A percentile compares a stretch with the other conserved stretches of the same genome.
phyloP scores from a whole-genome alignment of 1,140 invertebrate species.

The Drosophila rhopaloa region DNA sequence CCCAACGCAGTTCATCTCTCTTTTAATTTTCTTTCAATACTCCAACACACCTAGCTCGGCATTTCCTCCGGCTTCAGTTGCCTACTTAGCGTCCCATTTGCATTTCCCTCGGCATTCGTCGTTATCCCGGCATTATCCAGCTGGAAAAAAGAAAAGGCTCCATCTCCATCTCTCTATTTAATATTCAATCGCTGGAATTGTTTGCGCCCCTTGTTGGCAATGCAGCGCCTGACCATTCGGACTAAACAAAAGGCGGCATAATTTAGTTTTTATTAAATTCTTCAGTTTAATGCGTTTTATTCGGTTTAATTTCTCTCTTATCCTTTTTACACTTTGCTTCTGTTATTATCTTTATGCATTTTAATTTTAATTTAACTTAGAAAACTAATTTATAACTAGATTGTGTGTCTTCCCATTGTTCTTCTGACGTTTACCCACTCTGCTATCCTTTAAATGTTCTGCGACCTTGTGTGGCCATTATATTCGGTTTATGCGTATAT shows the following conservation, averaged over 20 bases:
- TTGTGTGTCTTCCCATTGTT: conserved; percentile 27
- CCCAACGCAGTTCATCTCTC: not conserved
- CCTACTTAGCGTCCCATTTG: conserved; percentile 53
- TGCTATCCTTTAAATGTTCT: conserved; percentile 49
- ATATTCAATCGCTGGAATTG: conserved; percentile 47
- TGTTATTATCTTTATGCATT: conserved; percentile 62
- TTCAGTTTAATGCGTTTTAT: conserved; percentile 78
- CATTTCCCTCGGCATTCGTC: conserved; percentile 37
- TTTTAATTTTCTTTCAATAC: conserved; percentile 26
- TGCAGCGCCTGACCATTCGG: not conserved
- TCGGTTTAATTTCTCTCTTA: conserved; percentile 69
- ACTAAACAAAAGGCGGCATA: conserved; percentile 38
- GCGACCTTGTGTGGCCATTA: conserved; percentile 20
- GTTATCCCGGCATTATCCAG: conserved; percentile 12
- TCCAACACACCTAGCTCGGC: conserved; percentile 10
- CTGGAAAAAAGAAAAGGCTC: conserved; percentile 5
- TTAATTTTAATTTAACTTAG: conserved; percentile 61
- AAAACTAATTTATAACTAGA: conserved; percentile 61
- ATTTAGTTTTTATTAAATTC: conserved; percentile 80
- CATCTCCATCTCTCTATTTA: conserved; percentile 27
- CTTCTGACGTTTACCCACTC: conserved; percentile 17
- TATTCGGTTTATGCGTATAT: conserved; percentile 54
- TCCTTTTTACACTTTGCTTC: conserved; percentile 72
- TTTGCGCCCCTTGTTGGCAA: conserved; percentile 11
- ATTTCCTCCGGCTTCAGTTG: conserved; percentile 12